phyloP scores from a whole-genome alignment of 2,888 invertebrate species.

The Oxycera nigricornis region DNA sequence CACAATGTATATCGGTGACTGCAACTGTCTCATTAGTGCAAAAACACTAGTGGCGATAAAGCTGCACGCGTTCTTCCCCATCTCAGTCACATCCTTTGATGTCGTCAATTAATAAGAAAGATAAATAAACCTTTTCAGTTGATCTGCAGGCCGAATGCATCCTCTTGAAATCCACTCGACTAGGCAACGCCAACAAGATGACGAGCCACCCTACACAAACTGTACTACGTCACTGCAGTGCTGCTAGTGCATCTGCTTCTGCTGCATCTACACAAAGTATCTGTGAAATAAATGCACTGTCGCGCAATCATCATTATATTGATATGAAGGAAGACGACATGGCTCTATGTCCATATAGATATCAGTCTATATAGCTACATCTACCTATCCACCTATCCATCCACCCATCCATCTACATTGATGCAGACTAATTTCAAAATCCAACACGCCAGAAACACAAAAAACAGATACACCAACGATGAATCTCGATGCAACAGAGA shows the following conservation, averaged over 20 bases:
- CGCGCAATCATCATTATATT: slow-evolving; percentile 27
- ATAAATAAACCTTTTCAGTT: slow-evolving; percentile 25
- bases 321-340: slow-evolving; percentile 9
- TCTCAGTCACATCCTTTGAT: slow-evolving; percentile 18
- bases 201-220: background rate
- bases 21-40: slow-evolving; percentile 26
- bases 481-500: slow-evolving; percentile 19
- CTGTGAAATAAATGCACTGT: slow-evolving; percentile 26
- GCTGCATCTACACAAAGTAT: no score
- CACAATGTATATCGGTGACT: no score
- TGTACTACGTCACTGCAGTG: background rate
- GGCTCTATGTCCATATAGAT: background rate
- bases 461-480: slow-evolving; percentile 12
- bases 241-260: slow-evolving; percentile 5
- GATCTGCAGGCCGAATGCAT: background rate
- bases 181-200: background rate
- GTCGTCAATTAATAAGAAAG: slow-evolving; percentile 33
- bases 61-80: background rate
- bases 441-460: background rate
- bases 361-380: background rate
- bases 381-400: background rate
- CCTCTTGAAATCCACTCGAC: background rate
- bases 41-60: background rate
- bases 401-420: background rate
- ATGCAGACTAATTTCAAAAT: slow-evolving; percentile 28